Conservation (phyloP, 1,140 invertebrate species). For the Scaptodrosophila lebanonensis region DNA sequence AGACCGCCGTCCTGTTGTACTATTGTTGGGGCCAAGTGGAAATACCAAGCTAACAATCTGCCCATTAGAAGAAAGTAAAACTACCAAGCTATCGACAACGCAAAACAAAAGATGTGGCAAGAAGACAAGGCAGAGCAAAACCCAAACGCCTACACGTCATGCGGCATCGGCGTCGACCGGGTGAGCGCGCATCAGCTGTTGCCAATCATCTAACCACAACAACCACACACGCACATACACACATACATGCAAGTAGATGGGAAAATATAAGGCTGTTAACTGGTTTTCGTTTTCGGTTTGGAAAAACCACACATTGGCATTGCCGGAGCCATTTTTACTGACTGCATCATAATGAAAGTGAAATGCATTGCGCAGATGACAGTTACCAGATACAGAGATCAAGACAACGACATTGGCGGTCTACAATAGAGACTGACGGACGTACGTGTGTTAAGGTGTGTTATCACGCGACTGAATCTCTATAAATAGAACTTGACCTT, state of each 20-base stretch:
- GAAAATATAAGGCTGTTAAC: constrained; percentile 41
- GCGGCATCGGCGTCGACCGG: constrained; percentile 22
- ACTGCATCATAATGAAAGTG: constrained; percentile 75
- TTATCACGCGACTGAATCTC: no score
- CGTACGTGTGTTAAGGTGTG: no score
- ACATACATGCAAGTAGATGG: constrained; percentile 5
- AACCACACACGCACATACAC: no score
- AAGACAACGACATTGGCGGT: neutral
- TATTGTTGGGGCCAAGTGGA: constrained; percentile 47
- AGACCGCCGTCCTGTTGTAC: no score
- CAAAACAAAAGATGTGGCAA: constrained; percentile 44
- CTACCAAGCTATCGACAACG: constrained; percentile 60
- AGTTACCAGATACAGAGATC: constrained; percentile 50
- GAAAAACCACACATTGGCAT: constrained; percentile 70
- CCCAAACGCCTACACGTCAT: constrained; percentile 38
- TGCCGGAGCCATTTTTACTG: constrained; percentile 70
- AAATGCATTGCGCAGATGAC: constrained; percentile 72
- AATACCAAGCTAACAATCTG: constrained; percentile 70
- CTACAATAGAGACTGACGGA: constrained; percentile 1
- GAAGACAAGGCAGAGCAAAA: constrained; percentile 31
- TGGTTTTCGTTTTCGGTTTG: constrained; percentile 72
- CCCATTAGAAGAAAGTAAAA: constrained; percentile 75
- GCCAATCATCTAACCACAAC: constrained; percentile 13
- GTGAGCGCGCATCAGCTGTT: constrained; percentile 68
- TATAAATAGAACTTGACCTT: constrained; percentile 30